A percentile compares a stretch with the other conserved stretches of the same genome.
These are phyloP conservation scores for Macrotrachela quadricornifera DNA, from an alignment of 1,140 invertebrate species.

Conservation along the genomic window DNA sequence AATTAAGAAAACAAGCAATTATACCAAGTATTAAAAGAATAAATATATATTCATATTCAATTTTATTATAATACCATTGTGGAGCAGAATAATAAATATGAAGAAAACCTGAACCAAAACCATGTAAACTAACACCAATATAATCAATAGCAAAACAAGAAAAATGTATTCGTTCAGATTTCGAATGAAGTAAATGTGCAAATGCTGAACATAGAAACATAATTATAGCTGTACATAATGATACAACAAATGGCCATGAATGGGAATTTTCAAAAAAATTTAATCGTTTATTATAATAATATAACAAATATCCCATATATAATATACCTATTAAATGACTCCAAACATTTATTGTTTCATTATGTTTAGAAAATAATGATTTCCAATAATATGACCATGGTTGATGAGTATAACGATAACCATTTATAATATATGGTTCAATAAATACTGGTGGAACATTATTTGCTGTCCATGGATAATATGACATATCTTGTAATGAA, in stretches of 20 bases:
- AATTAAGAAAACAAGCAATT: constrained; percentile 2
- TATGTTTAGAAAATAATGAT: constrained; percentile 24
- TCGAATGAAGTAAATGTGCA: constrained; percentile 21
- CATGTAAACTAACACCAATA: constrained; percentile 17
- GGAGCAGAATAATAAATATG: constrained; percentile 1
- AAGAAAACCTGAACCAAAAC: constrained; percentile 16
- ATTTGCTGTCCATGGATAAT: no score
- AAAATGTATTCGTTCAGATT: constrained; percentile 16
- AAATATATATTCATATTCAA: background rate
- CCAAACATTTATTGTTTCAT: constrained; percentile 27
- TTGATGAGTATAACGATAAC: constrained; percentile 17
- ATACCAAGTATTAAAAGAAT: background rate
- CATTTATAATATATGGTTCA: constrained; percentile 18
- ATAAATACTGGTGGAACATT: constrained; percentile 13
- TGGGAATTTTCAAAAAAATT: background rate
- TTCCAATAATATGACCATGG: constrained; percentile 20
- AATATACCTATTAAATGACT: constrained; percentile 19
- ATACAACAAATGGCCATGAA: constrained; percentile 13
- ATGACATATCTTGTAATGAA: no score
- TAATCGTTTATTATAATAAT: no score
- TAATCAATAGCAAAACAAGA: constrained; percentile 20
- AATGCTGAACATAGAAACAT: constrained; percentile 13
- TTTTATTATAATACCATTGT: constrained; percentile 1
- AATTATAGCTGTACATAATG: constrained; percentile 12
- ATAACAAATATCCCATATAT: constrained; percentile 12